Percentiles rank a stretch among this genome's conserved stretches.
Evolutionary conservation across 30 jellyfish, hydroid and myxozoan species (phyloP).

Genomic region (Turritopsis rubra): DNA sequence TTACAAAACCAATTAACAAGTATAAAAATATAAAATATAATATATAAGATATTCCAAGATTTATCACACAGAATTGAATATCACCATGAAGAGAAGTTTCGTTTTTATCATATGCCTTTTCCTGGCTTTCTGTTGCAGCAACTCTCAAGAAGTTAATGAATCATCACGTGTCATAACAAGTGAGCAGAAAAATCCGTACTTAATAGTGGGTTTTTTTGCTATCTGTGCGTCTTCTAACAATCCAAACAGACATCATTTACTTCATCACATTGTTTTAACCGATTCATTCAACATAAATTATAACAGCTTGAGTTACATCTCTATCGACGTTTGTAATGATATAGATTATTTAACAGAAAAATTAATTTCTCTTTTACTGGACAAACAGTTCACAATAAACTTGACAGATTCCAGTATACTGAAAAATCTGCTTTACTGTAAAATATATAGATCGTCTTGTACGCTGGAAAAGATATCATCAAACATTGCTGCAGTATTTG

Average conservation of each 20-base stretch:
- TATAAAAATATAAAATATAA: too few relatives aligned
- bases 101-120: background rate
- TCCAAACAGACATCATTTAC: background rate
- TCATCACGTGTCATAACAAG: background rate
- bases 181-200: background rate
- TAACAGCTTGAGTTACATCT: background rate
- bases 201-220: background rate
- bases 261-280: background rate
- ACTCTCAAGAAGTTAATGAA: background rate
- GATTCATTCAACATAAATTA: background rate
- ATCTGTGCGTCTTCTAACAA: background rate
- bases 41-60: too few relatives aligned
- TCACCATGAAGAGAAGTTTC: too few relatives aligned
- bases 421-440: background rate
- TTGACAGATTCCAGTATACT: background rate
- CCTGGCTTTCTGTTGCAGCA: background rate
- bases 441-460: background rate
- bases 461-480: background rate
- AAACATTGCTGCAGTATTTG: background rate
- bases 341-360: background rate
- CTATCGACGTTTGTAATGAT: background rate
- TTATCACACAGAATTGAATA: too few relatives aligned
- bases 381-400: background rate
- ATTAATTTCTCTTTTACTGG: background rate
- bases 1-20: too few relatives aligned